These are phyloP conservation scores for Sinella curviseta DNA, from an alignment of 1,140 invertebrate species.

Conservation along the genomic window DNA sequence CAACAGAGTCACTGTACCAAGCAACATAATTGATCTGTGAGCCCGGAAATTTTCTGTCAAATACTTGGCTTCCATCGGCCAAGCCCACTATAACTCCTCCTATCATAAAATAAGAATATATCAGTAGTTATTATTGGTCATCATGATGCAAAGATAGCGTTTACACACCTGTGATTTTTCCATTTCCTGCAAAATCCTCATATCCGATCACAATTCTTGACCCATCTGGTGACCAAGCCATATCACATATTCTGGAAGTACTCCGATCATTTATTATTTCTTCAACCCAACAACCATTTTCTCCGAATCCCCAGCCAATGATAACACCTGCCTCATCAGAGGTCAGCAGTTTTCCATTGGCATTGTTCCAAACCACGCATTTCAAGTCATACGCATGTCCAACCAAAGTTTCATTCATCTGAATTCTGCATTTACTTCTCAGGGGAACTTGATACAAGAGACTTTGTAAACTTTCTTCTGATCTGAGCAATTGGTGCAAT, in stretches of 20 bases:
- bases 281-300: conserved; percentile 91
- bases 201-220: conserved; percentile 98
- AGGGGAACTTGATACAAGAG: not conserved
- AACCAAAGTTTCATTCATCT: conserved; percentile 16
- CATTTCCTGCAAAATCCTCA: conserved; percentile 77
- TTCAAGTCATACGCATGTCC: conserved; percentile 1
- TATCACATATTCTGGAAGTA: conserved; percentile 90
- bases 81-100: not conserved
- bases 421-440: conserved; percentile 11
- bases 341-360: not conserved
- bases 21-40: not conserved
- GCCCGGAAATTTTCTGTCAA: not conserved
- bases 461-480: not conserved
- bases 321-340: conserved; percentile 16
- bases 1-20: not conserved
- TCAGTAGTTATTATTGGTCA: not conserved
- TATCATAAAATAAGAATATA: not conserved
- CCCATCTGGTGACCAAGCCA: conserved; percentile 97
- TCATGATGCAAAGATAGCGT: not conserved
- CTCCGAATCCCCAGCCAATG: not conserved
- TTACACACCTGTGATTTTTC: not conserved
- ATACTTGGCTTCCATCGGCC: not conserved
- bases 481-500: not conserved
- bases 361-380: conserved; percentile 11
- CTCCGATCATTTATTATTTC: conserved; percentile 99